Base-by-base conservation (phyloP, 2,888 invertebrate species). In the Oithona nana region DNA sequence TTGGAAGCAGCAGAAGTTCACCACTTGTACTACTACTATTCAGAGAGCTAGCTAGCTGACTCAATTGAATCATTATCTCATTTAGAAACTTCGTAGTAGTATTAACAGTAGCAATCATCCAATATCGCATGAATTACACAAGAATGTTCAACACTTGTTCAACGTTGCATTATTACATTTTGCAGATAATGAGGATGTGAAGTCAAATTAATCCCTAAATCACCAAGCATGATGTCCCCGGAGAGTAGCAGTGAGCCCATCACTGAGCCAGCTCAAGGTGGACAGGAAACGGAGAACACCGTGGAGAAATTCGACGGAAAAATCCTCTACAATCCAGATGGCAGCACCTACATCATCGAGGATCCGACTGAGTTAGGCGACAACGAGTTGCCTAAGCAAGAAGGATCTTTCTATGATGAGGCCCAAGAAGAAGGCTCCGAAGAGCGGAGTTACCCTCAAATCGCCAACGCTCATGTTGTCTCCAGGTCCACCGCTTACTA, bases 271-370 rank as follows among this genome's bases (percentile, higher is more conserved):
- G 8, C 6, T 11, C 8, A 11, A 11, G 39, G 8, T 16, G 16
- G 8, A 11, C 8, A 26, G 11, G 57, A 57, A 13, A 29, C 24
- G 16, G 24, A 22, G 22, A 24, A 84, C 71, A 90, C 92, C 76
- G 90, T 90, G 69, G 89, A 90, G 75, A 85, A 85, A 74, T 94
- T 94, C 76, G 88, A 90, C 74, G 94, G 94, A 67, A 93, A 90
- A 76, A 93, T 95, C 73, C 92, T 94, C 69, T 94, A 93, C 80
- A 94, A 94, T 76, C 88, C 90, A 50, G 94, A 94, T 75, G 94
- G 94, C 65, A 93, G 92, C 66, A 93, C 94, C 61, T 93, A 90
- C 78, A 93, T 94, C 74, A 92, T 95, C 73, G 62, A 62, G 24
- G 88, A 88, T 70, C n/a, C n/a, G n/a, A 83, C 84, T 68, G 88